These are phyloP conservation scores for Spodoptera littoralis DNA, from an alignment of 2,888 invertebrate genomes.

Conservation along the genomic window DNA sequence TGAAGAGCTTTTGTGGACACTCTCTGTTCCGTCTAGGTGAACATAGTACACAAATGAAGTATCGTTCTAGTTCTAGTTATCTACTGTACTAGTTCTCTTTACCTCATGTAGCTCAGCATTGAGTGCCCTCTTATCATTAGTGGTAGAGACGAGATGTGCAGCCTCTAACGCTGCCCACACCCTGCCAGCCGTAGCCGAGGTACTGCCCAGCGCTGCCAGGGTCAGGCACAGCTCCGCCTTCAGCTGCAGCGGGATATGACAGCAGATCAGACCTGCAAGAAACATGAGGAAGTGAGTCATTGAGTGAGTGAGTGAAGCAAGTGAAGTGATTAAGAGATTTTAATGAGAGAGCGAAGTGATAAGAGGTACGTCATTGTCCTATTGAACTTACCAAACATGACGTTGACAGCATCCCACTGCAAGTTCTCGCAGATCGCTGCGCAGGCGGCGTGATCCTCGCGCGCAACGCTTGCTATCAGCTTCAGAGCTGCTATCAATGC, in stretches of 20 bases:
- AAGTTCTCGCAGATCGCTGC: constrained; percentile 95
- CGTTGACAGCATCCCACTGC: constrained; percentile 95
- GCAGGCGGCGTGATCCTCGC: constrained; percentile 93
- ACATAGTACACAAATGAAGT: no score
- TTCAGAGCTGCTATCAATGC: constrained; percentile 94
- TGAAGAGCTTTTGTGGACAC: no score
- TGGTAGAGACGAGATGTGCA: constrained; percentile 92
- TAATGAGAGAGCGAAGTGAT: no score
- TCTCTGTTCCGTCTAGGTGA: no score
- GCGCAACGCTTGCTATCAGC: constrained; percentile 93
- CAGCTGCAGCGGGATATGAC: constrained; percentile 94
- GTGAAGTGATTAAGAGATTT: not conserved
- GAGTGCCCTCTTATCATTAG: constrained; percentile 91
- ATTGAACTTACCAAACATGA: constrained; percentile 89
- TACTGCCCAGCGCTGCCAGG: constrained; percentile 93
- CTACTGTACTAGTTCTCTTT: not conserved
- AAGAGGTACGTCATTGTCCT: no score
- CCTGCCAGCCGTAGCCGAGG: constrained; percentile 92
- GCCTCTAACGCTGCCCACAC: constrained; percentile 96
- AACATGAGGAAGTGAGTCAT: not conserved
- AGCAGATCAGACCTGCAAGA: constrained; percentile 92
- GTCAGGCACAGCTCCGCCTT: constrained; percentile 95
- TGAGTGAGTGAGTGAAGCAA: not conserved
- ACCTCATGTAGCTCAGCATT: constrained; percentile 96
- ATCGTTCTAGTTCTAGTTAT: no score